Base-by-base conservation (phyloP, 2,797 vertebrate species). In the Aeoliscus strigatus region DNA sequence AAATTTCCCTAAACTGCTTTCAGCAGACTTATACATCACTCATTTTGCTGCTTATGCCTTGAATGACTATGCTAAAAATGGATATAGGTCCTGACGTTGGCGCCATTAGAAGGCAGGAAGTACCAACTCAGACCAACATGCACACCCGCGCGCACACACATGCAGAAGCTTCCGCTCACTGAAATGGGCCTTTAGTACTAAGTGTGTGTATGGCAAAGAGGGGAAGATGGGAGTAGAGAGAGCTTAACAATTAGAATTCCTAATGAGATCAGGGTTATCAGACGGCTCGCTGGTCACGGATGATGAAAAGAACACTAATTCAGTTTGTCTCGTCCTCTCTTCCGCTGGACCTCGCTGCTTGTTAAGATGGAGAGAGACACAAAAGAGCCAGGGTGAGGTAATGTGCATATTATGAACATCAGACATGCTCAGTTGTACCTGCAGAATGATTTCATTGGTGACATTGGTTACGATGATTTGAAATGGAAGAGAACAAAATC, bases 281-380 rank as follows among this genome's bases (percentile, higher is more conserved):
- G 81, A 75, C 52, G 52, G 65, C 75, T 83, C 58, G 49, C 82
- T 57, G 82, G 82, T 85, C 82, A 84, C 63, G 71, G 79, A 83
- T 83, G 81, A 86, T 84, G 78, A 86, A 84, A 86, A 85, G 75
- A 79, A 80, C 82, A 85, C 81, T 85, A 85, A 87, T 86, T 87
- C 77, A 84, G 82, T 87, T 84, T 85, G 82, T 85, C 78, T 83
- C 73, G 59, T 73, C 78, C 75, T 77, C 67, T 82, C 75, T 79
- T 77, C 72, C 47, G 41, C 57, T 62, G 51, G 73, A 49, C 66
- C 58, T 40, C 24, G 9, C 41, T 39, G 42, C 64, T 64, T 64
- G 68, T 51, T 66, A 8, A 66, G 53, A 44, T 60, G 75, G 31
- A 31, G 45, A 37, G 45, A 45, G 39, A 61, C 39, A 39, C 27